Evolutionary conservation across 64 coral and sea anemone genomes (phyloP), one percentile per base, ranked within the genome.

Genomic region (Porites lutea): DNA sequence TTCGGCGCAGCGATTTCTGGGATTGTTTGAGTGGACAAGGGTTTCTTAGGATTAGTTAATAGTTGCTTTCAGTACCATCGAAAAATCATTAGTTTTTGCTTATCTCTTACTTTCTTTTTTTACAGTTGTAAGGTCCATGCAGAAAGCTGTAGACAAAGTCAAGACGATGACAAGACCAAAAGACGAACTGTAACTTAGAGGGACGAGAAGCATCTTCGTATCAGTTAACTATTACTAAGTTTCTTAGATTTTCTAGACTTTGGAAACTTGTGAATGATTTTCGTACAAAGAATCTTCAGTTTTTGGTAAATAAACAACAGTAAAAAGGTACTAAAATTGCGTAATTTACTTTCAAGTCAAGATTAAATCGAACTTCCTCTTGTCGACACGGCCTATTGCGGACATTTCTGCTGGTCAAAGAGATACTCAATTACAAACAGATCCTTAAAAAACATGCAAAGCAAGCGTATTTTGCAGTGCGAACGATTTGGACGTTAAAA

Each of bases 71-170:
- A n/a, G n/a, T n/a, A n/a, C n/a, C n/a, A n/a, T n/a, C n/a, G 6
- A 55, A 8, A 11, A 8, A 8, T 55, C 53, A 55, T 55, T 55
- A 55, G 53, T 55, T 55, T 2, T 57, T 57, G 12, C 1, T 68
- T 5, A 13, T 44, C 15, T 82, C 53, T 37, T 45, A 3, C 13
- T 72, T 13, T 68, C 87, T 78, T 68, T 4, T 79, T 80, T 43
- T 4, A 15, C 62, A 94, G 92, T 94, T 43, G 80, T 89, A 59
- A 87, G 92, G 50, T 94, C 92, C 78, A 94, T 94, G 87, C 76
- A 94, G 48, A 89, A 82, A 94, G 92, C 92, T 11, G 3, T 94
- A 23, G 92, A 94, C 61, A 57, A 89, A 67, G 92, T 89, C 21
- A 94, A 94, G 59, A 72, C 87, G 4, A 94, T 94, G 92, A 87